A percentile compares a stretch with the other conserved stretches of the same genome.
Conservation (phyloP, 2,113 vertebrate species). For the Ctenodactylus gundi region DNA sequence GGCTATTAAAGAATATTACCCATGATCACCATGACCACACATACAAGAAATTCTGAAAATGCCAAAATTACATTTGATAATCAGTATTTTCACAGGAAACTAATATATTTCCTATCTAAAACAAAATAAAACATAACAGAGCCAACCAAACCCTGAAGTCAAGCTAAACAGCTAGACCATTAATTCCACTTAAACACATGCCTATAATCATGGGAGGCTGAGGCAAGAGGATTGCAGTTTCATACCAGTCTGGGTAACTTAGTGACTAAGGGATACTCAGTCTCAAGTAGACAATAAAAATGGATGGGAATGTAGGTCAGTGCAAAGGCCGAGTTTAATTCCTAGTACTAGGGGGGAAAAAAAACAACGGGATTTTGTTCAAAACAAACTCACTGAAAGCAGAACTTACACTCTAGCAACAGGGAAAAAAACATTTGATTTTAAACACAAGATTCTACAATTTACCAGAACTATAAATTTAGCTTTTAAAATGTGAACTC, state of each 20-base stretch:
- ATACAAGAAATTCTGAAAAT: conserved; percentile 20
- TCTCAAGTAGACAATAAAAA: too few relatives aligned
- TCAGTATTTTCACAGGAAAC: background rate
- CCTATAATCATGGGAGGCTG: too few relatives aligned
- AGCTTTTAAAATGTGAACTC: conserved; percentile 11
- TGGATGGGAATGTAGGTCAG: too few relatives aligned
- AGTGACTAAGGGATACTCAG: too few relatives aligned
- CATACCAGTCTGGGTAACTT: too few relatives aligned
- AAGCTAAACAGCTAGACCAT: conserved; percentile 13
- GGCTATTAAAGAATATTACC: background rate
- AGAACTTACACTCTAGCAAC: background rate
- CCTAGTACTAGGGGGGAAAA: too few relatives aligned
- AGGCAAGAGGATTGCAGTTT: too few relatives aligned
- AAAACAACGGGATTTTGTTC: background rate
- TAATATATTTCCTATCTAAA: conserved; percentile 21
- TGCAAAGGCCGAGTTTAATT: too few relatives aligned
- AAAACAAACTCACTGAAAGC: background rate
- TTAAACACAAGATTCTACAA: background rate
- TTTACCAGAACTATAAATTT: conserved; percentile 28
- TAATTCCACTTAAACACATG: conserved; percentile 47
- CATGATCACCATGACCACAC: background rate
- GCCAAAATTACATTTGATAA: background rate
- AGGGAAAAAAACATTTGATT: background rate
- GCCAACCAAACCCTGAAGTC: background rate
- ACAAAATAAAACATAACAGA: background rate